These are phyloP conservation scores for Cecropterus lyciades DNA, from an alignment of 1,140 invertebrate genomes.

Conservation along the genomic window DNA sequence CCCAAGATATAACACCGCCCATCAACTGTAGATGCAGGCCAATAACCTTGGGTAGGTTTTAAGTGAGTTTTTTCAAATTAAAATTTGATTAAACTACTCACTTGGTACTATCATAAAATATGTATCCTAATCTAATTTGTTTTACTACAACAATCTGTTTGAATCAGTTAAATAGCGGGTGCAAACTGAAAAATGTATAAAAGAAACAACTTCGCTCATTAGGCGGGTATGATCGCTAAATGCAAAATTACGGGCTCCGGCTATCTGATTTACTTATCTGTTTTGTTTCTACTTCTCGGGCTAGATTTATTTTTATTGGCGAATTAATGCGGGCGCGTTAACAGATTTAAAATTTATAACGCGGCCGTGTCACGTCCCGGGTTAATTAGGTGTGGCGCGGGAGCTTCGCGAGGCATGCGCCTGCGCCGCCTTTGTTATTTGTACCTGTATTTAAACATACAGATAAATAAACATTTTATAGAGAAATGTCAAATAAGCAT, in stretches of 20 bases:
- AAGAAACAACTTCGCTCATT: constrained; percentile 5
- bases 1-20: too few species aligned
- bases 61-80: too few species aligned
- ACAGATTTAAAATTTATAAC: constrained; percentile 74
- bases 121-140: not conserved
- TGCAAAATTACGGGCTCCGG: constrained; percentile 24
- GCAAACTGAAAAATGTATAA: not conserved
- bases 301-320: constrained; percentile 47
- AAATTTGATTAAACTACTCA: too few species aligned
- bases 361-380: constrained; percentile 64
- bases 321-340: constrained; percentile 39
- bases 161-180: not conserved
- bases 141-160: not conserved
- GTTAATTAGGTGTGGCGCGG: constrained; percentile 71
- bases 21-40: too few species aligned
- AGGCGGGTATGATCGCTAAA: constrained; percentile 27
- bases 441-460: constrained; percentile 41
- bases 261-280: constrained; percentile 35
- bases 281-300: constrained; percentile 35
- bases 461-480: constrained; percentile 24
- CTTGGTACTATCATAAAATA: not conserved
- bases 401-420: constrained; percentile 56
- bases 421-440: constrained; percentile 55
- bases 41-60: too few species aligned
- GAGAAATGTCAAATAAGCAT: constrained; percentile 7